Evolutionary conservation across 2,888 invertebrate species (phyloP).

Genomic region (Bombylius discolor): DNA sequence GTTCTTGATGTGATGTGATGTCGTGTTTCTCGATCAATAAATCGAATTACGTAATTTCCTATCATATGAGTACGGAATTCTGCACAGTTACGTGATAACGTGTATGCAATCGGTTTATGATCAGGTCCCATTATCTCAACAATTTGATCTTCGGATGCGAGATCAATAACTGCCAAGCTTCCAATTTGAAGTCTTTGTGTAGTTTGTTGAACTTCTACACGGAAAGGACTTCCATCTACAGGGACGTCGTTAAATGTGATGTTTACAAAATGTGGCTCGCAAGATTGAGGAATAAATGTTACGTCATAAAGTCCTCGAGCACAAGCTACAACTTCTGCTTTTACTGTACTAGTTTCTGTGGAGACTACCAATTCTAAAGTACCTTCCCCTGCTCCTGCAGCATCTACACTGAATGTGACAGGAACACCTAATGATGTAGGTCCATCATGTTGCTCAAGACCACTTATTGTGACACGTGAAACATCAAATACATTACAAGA

Average conservation of each 20-base stretch:
- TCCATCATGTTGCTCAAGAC: conserved; percentile 43
- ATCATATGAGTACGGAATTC: conserved; percentile 66
- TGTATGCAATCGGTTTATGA: conserved; percentile 48
- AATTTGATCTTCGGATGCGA: conserved; percentile 48
- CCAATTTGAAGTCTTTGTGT: conserved; percentile 59
- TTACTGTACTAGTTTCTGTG: conserved; percentile 77
- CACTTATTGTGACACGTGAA: conserved; percentile 60
- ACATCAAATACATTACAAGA: conserved; percentile 92
- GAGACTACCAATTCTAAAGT: conserved; percentile 84
- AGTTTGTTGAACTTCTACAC: conserved; percentile 60
- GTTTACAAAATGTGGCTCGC: conserved; percentile 79
- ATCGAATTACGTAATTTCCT: conserved; percentile 59
- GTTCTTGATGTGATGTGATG: conserved; percentile 49
- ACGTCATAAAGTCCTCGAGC: conserved; percentile 85
- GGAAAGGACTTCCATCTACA: conserved; percentile 82
- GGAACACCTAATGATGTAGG: conserved; percentile 57
- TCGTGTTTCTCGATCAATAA: conserved; percentile 47
- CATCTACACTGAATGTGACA: conserved; percentile 86
- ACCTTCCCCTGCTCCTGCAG: conserved; percentile 88
- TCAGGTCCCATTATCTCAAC: conserved; percentile 54
- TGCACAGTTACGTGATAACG: conserved; percentile 47
- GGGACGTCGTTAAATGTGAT: conserved; percentile 89
- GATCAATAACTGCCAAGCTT: conserved; percentile 45
- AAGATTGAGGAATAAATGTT: conserved; percentile 81
- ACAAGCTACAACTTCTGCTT: conserved; percentile 77